Base-by-base conservation (phyloP, 2,888 invertebrate genomes). In the Dryobotodes eremita region DNA sequence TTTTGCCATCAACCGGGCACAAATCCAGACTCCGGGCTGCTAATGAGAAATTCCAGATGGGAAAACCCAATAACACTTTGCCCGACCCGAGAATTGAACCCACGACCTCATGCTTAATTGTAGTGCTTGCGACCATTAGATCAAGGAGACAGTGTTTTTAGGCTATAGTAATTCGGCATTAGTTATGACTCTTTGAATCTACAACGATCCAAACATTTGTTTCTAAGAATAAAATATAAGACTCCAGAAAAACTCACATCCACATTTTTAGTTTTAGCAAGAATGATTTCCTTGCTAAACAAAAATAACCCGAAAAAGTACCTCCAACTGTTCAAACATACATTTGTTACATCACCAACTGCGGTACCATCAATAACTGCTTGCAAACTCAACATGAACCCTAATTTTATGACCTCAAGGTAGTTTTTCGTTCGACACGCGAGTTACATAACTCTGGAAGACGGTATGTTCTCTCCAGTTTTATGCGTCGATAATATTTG, bases 401-500 rank as follows among this genome's bases (percentile, higher is more conserved):
- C 36, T 84, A 86, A 84, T 66, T 81, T 79, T 75, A 86, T 66
- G 71, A 74, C 3, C 3, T 13, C 71, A 79, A 84, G 76, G 81
- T 71, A 70, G 59, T 66, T 81, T 79, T 81, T 81, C 81, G 73
- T 75, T 80, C 59, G 84, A 57, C 86, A 84, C 84, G 82, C 77
- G 61, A 85, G 13, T 82, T 86, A 86, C 72, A 61, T 87, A 86
- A 86, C 75, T 83, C 64, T 31, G 72, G 75, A 46, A 77, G 71
- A 64, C 80, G 53, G 71, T 48, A 64, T 75, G 70, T 77, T 62
- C 50, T 62, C 50, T 59, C 46, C 65, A 77, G 77, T 85, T 86
- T 86, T 85, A 86, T 86, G 76, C 72, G 77, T 65, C 86, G 85
- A 87, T 86, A 80, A 83, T 87, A 87, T 86, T 87, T 80, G 82